A percentile compares a stretch with the other conserved stretches of the same genome.
Evolutionary conservation across 2,888 invertebrate genomes (phyloP).

Genomic region (Lottia gigantea): DNA sequence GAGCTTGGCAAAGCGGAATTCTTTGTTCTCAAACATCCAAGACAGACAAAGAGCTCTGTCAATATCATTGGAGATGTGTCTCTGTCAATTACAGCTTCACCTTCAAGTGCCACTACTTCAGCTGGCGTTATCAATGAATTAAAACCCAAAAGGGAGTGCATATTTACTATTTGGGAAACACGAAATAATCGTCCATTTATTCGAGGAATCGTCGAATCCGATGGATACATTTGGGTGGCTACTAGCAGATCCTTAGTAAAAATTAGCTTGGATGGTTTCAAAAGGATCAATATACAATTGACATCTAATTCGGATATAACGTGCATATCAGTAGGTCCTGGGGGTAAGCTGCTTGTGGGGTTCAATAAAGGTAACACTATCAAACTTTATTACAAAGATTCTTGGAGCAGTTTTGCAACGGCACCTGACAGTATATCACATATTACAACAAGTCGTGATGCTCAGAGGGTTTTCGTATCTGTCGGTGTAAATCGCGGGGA

Average conservation of each 20-base stretch:
- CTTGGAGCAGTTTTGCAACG: slow-evolving; percentile 20
- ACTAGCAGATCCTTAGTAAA: slow-evolving; percentile 24
- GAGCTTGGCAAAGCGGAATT: slow-evolving; percentile 20
- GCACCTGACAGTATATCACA: slow-evolving; percentile 10
- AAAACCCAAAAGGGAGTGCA: slow-evolving; percentile 16
- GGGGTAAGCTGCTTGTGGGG: slow-evolving; percentile 23
- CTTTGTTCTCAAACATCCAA: slow-evolving; percentile 19
- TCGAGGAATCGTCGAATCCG: slow-evolving; percentile 19
- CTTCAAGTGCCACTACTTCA: neutral
- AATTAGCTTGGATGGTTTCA: slow-evolving; percentile 11
- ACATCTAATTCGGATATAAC: slow-evolving; percentile 16
- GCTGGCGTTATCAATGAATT: slow-evolving; percentile 19
- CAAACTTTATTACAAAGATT: slow-evolving; percentile 20
- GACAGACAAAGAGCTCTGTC: slow-evolving; percentile 13
- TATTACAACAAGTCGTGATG: slow-evolving; percentile 16
- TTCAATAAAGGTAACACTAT: slow-evolving; percentile 21
- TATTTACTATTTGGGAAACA: slow-evolving; percentile 27
- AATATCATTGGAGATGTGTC: slow-evolving; percentile 22
- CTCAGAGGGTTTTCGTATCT: slow-evolving; percentile 18
- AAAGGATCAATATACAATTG: slow-evolving; percentile 18
- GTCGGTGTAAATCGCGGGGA: slow-evolving; percentile 1
- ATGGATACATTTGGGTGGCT: slow-evolving; percentile 24
- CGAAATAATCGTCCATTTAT: slow-evolving; percentile 22
- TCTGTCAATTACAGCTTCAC: slow-evolving; percentile 13
- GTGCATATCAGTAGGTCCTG: slow-evolving; percentile 19